A percentile compares a stretch with the other conserved stretches of the same genome.
phyloP scores from a whole-genome alignment of 2,888 invertebrate genomes.

The Cryptophagus acutangulus region DNA sequence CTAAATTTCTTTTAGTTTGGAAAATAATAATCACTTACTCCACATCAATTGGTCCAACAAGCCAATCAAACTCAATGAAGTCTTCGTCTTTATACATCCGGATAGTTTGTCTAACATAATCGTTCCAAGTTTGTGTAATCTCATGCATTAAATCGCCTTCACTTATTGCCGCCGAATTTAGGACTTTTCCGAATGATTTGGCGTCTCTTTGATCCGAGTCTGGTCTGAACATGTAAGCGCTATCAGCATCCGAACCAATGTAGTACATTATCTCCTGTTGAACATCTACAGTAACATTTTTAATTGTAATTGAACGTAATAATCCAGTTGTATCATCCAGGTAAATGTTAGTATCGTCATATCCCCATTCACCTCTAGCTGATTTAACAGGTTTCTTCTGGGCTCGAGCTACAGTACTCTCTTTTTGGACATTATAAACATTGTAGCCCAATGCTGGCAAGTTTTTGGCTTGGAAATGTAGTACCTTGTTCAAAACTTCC shows the following conservation, averaged over 20 bases:
- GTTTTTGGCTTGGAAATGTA: slow-evolving; percentile 19
- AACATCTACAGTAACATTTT: slow-evolving; percentile 16
- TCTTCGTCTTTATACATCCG: slow-evolving; percentile 55
- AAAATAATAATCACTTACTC: not conserved
- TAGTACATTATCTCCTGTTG: slow-evolving; percentile 24
- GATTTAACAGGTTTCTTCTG: not conserved
- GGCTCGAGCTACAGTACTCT: not conserved
- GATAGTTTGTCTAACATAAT: slow-evolving; percentile 66
- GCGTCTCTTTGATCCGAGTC: not conserved
- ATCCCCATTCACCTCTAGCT: slow-evolving; percentile 47
- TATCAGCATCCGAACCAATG: slow-evolving; percentile 53
- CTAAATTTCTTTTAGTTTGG: not conserved
- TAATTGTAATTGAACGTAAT: slow-evolving; percentile 16
- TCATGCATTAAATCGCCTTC: slow-evolving; percentile 52
- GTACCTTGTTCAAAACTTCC: slow-evolving; percentile 9
- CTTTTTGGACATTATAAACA: slow-evolving; percentile 15
- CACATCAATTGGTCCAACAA: slow-evolving; percentile 56
- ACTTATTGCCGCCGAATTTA: slow-evolving; percentile 69
- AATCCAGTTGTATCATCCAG: slow-evolving; percentile 14
- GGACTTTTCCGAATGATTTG: not conserved
- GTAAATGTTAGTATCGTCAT: slow-evolving; percentile 5
- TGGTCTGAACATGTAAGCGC: slow-evolving; percentile 86
- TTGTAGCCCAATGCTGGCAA: slow-evolving; percentile 22
- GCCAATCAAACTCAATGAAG: slow-evolving; percentile 49
- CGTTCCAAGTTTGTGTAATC: slow-evolving; percentile 56